Evolutionary conservation across 2,797 vertebrate genomes (phyloP).

Genomic region (Telmatherina bonti): DNA sequence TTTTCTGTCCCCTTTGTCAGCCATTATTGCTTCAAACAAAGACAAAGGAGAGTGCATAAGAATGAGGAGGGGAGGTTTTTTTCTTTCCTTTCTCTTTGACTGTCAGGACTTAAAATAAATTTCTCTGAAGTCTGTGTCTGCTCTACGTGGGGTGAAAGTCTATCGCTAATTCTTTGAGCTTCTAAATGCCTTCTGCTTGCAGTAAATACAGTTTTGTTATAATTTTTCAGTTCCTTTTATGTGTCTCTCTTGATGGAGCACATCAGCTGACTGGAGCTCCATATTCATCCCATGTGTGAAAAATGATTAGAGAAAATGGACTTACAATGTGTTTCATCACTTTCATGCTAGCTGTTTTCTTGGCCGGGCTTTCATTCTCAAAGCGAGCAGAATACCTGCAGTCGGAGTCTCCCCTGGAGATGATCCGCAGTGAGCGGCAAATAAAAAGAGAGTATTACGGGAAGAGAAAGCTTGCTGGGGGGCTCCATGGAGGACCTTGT

Average conservation of each 20-base stretch:
- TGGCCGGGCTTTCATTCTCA: conserved; percentile 16
- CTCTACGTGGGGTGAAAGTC: conserved; percentile 41
- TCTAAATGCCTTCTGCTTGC: conserved; percentile 31
- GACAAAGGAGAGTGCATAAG: conserved; percentile 53
- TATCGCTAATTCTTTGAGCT: conserved; percentile 28
- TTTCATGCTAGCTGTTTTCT: conserved; percentile 45
- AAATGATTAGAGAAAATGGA: conserved; percentile 63
- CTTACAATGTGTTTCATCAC: conserved; percentile 56
- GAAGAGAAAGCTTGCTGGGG: not conserved
- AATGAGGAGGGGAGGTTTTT: not conserved
- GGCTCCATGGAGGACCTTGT: conserved; percentile 16
- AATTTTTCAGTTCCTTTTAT: conserved; percentile 43
- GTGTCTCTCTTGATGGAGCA: conserved; percentile 47
- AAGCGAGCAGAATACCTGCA: conserved; percentile 33
- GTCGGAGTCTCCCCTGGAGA: conserved; percentile 22
- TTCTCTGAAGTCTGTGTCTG: conserved; percentile 21
- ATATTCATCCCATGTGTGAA: conserved; percentile 52
- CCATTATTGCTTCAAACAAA: conserved; percentile 61
- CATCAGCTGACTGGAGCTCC: conserved; percentile 50
- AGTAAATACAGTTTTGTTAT: conserved; percentile 48
- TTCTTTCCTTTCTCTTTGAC: conserved; percentile 22
- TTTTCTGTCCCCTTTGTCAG: conserved; percentile 55
- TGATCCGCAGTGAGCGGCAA: conserved; percentile 5
- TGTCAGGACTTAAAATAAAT: conserved; percentile 46
- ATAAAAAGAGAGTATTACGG: not conserved